phyloP scores from a whole-genome alignment of 30 jellyfish, hydroid and myxozoan species.

The Rhopilema esculentum region DNA sequence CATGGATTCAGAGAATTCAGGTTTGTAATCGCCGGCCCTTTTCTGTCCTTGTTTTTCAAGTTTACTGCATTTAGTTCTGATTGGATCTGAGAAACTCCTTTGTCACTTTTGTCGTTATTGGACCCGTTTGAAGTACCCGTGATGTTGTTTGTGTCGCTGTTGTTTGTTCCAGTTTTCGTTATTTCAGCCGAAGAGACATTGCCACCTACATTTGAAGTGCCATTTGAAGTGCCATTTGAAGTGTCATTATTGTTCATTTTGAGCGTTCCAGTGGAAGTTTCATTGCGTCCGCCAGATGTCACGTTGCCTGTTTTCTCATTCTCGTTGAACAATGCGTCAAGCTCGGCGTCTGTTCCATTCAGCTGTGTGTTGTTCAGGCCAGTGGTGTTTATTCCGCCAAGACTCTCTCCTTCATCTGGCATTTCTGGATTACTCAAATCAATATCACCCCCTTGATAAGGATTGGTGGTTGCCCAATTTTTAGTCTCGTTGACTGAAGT shows the following conservation, averaged over 20 bases:
- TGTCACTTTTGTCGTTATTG: not conserved
- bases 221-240: not conserved
- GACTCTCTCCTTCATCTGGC: slow-evolving; percentile 58
- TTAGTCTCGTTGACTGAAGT: not conserved
- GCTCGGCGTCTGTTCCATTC: slow-evolving; percentile 7
- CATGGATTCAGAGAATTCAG: slow-evolving; percentile 48
- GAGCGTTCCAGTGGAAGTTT: not conserved
- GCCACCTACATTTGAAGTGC: not conserved
- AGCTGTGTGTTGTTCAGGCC: slow-evolving; percentile 5
- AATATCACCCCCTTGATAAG: not conserved
- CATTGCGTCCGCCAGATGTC: not conserved
- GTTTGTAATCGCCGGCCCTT: not conserved
- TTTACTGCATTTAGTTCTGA: not conserved
- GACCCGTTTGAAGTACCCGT: not conserved
- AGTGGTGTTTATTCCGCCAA: slow-evolving; percentile 19
- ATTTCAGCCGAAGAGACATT: not conserved
- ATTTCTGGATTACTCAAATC: slow-evolving; percentile 44
- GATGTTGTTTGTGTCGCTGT: no score
- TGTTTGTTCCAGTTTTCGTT: not conserved
- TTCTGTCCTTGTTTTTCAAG: not conserved
- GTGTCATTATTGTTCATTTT: not conserved
- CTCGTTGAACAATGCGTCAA: not conserved
- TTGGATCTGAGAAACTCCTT: not conserved
- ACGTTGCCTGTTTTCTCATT: not conserved
- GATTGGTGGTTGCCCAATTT: not conserved